Conservation (phyloP, 2,888 invertebrate species). For the Drosophila austrosaltans region DNA sequence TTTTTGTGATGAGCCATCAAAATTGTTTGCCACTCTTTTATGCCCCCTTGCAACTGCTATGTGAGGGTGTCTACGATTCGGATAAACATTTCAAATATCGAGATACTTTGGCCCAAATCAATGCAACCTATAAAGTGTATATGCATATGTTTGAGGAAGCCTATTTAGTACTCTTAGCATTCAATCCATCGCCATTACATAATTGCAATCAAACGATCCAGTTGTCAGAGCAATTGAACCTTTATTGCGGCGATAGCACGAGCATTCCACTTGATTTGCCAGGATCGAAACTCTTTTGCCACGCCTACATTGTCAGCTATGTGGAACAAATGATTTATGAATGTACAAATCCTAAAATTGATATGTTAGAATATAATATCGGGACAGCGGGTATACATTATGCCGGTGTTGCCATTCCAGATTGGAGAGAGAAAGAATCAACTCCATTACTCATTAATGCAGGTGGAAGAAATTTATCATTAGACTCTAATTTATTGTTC, state of each 20-base stretch:
- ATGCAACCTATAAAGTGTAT: conserved; percentile 22
- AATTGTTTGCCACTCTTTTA: conserved; percentile 6
- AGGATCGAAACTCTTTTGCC: conserved; percentile 14
- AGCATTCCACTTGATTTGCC: neutral
- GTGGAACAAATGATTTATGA: conserved; percentile 9
- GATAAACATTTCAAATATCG: conserved; percentile 15
- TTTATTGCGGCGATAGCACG: conserved; percentile 7
- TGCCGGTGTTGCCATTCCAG: neutral
- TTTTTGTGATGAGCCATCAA: neutral
- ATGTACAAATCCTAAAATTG: neutral
- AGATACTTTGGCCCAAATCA: neutral
- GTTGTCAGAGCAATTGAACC: neutral
- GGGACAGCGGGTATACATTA: neutral
- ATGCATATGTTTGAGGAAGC: neutral
- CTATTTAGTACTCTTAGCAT: neutral
- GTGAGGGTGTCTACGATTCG: conserved; percentile 1
- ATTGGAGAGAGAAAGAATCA: neutral
- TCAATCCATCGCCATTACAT: conserved; percentile 16
- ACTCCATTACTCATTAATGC: neutral
- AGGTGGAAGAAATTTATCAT: neutral
- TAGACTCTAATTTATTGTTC: neutral
- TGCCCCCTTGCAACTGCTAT: conserved; percentile 10
- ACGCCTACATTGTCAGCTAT: neutral
- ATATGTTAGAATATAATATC: neutral
- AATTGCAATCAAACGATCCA: neutral